Conservation (phyloP, 2,888 invertebrate species). For the Halocaridina rubra region DNA sequence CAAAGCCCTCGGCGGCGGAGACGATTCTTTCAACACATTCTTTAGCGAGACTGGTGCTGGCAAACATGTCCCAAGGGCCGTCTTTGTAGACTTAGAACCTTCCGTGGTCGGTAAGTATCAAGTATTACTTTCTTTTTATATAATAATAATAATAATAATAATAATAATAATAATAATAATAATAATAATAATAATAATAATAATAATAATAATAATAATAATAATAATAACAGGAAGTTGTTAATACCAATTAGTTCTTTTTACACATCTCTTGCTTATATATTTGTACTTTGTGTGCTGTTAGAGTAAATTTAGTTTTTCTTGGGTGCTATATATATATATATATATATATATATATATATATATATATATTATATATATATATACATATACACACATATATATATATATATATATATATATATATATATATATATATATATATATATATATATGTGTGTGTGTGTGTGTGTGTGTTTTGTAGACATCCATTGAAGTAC, state of each 20-base stretch:
- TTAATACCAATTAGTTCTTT: neutral
- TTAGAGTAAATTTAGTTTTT: neutral
- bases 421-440: neutral
- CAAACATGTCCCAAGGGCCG: slow-evolving; percentile 65
- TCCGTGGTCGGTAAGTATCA: slow-evolving; percentile 77
- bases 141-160: no score
- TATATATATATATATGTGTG: neutral
- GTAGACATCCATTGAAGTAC: no score
- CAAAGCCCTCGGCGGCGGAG: slow-evolving; percentile 89
- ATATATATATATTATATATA: no score
- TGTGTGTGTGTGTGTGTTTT: neutral
- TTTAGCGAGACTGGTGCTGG: slow-evolving; percentile 78
- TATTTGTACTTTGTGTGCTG: neutral
- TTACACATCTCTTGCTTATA: neutral
- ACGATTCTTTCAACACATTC: slow-evolving; percentile 93
- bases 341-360: no score
- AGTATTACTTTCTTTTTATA: no score
- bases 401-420: neutral
- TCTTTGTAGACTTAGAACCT: slow-evolving; percentile 76
- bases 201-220: no score
- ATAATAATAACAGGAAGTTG: no score
- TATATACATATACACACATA: neutral
- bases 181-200: no score
- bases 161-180: no score
- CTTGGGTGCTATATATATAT: no score